Conservation (phyloP, 2,113 vertebrate species). For the Mastomys coucha region DNA sequence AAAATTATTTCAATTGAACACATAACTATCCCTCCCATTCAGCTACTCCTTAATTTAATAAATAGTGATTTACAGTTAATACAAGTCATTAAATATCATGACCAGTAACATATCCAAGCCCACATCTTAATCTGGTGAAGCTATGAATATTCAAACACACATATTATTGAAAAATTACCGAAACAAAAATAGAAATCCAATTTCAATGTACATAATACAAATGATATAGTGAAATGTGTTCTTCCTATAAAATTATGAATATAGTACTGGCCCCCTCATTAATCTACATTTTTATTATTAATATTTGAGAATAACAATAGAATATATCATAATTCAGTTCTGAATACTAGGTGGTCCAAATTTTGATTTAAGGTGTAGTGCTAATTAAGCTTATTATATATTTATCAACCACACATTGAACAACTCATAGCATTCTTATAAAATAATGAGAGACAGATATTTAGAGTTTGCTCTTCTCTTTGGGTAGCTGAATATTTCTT, state of each 20-base stretch:
- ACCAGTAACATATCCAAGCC: not conserved
- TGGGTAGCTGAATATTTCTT: not conserved
- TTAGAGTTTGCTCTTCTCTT: not conserved
- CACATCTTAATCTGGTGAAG: not conserved
- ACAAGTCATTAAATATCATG: not conserved
- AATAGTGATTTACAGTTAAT: not conserved
- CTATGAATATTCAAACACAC: not conserved
- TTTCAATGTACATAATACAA: not conserved
- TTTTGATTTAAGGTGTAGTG: not conserved
- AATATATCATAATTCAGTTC: not conserved
- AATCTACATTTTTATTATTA: not conserved
- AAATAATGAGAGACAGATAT: not conserved
- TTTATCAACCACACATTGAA: not conserved
- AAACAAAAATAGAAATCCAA: not conserved
- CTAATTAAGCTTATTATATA: conserved; percentile 1
- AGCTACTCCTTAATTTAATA: not conserved
- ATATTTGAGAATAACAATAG: not conserved
- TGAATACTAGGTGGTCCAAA: not conserved
- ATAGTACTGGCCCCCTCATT: not conserved
- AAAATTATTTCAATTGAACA: conserved; percentile 34
- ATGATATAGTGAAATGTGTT: not conserved
- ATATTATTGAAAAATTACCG: not conserved
- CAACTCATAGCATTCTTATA: not conserved
- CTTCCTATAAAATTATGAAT: not conserved
- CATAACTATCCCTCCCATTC: not conserved